Conservation (phyloP, 2,113 vertebrate species). For the Hippocampus zosterae region DNA sequence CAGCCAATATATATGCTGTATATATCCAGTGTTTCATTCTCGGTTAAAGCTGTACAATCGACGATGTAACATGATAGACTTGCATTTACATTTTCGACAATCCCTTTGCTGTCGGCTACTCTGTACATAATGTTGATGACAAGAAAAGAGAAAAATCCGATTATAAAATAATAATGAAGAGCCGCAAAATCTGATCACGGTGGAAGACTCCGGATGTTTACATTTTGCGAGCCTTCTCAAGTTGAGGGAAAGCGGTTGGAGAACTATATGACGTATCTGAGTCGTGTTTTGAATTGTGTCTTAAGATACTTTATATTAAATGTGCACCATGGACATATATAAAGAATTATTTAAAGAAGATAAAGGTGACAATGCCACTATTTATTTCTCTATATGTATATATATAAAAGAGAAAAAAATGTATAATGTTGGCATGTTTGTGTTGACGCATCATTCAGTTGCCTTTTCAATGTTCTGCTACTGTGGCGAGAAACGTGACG, state of each 20-base stretch:
- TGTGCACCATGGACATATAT: conserved; percentile 77
- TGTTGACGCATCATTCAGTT: conserved; percentile 76
- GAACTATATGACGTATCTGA: conserved; percentile 69
- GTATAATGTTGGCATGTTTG: conserved; percentile 81
- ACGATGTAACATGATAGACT: conserved; percentile 54
- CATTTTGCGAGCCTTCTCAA: conserved; percentile 56
- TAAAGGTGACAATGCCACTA: conserved; percentile 74
- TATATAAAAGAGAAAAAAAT: conserved; percentile 35
- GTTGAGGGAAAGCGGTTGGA: conserved; percentile 58
- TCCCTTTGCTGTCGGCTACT: conserved; percentile 61
- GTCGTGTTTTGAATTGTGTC: conserved; percentile 73
- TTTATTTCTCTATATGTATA: conserved; percentile 75
- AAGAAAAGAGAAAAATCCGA: neutral
- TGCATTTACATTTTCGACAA: conserved; percentile 65
- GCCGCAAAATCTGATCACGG: conserved; percentile 47
- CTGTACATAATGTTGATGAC: conserved; percentile 61
- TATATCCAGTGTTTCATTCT: neutral
- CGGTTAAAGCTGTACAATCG: neutral
- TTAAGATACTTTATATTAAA: conserved; percentile 79
- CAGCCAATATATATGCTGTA: too few relatives aligned
- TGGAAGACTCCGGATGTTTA: conserved; percentile 47
- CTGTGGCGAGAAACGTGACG: conserved; percentile 68
- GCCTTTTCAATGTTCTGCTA: conserved; percentile 76
- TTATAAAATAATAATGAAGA: neutral
- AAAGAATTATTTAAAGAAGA: conserved; percentile 78